Percentiles rank a stretch among this genome's conserved stretches.
Conservation (phyloP, 2,888 invertebrate species). For the Empis livida region DNA sequence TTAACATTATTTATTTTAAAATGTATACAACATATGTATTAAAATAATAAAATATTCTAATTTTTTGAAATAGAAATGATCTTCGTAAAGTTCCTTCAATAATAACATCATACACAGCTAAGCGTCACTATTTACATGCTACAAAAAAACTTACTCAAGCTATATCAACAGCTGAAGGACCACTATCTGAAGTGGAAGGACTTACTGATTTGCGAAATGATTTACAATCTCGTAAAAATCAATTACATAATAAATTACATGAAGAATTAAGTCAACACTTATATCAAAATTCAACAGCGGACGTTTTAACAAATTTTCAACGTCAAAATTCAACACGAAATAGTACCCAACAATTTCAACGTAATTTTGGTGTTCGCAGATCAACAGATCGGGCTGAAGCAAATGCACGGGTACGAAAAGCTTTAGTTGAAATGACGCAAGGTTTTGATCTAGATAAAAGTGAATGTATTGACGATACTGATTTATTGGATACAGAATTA, state of each 20-base stretch:
- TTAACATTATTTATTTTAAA: too few species aligned
- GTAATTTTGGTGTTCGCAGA: constrained; percentile 42
- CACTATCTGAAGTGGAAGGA: constrained; percentile 70
- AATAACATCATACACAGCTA: constrained; percentile 48
- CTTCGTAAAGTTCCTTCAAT: constrained; percentile 59
- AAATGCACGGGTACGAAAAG: constrained; percentile 39
- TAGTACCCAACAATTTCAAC: constrained; percentile 43
- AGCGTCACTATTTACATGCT: constrained; percentile 73
- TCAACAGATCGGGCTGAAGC: constrained; percentile 44
- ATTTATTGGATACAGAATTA: constrained; percentile 44
- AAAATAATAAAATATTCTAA: too few species aligned
- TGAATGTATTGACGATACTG: constrained; percentile 45
- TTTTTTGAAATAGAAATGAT: constrained; percentile 48
- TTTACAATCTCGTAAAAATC: constrained; percentile 46
- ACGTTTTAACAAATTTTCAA: constrained; percentile 38
- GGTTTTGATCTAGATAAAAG: constrained; percentile 32
- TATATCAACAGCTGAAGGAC: constrained; percentile 51
- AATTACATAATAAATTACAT: constrained; percentile 52
- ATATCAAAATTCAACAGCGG: constrained; percentile 48
- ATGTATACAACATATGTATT: too few species aligned
- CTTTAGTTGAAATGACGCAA: constrained; percentile 41
- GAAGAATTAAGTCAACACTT: constrained; percentile 60
- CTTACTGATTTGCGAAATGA: constrained; percentile 66
- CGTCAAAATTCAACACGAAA: constrained; percentile 49
- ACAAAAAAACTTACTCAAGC: constrained; percentile 69